These are phyloP conservation scores for Macrostomum cliftonense DNA, from an alignment of 2,888 invertebrate species.

Conservation along the genomic window DNA sequence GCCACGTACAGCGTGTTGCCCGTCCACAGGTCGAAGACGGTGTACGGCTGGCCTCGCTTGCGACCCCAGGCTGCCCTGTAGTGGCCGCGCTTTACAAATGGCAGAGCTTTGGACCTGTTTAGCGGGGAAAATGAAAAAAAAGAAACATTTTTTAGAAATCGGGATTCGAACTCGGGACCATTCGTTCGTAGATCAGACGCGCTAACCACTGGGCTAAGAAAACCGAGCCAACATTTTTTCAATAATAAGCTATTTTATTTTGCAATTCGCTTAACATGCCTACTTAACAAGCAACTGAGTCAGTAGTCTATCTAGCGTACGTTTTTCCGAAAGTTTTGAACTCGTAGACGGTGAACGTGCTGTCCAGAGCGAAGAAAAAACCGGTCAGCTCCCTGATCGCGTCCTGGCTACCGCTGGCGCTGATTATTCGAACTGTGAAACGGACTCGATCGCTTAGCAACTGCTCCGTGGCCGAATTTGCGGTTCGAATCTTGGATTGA, in stretches of 20 bases:
- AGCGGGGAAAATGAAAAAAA: too few species aligned
- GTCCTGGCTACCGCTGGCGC: constrained; percentile 30
- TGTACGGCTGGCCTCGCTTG: constrained; percentile 21
- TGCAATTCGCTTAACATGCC: too few species aligned
- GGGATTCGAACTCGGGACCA: too few species aligned
- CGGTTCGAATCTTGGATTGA: constrained; percentile 27
- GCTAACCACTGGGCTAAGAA: too few species aligned
- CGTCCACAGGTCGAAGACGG: constrained; percentile 24
- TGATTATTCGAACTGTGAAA: constrained; percentile 32
- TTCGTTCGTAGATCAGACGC: too few species aligned
- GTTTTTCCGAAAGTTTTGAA: constrained; percentile 35
- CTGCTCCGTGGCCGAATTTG: constrained; percentile 28
- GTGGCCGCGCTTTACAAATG: constrained; percentile 26
- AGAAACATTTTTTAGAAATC: background rate
- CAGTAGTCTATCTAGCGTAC: constrained; percentile 14
- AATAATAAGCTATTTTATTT: too few species aligned
- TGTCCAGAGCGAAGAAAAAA: constrained; percentile 32
- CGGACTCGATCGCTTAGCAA: constrained; percentile 27
- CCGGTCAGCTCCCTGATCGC: constrained; percentile 33
- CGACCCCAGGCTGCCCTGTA: constrained; percentile 21
- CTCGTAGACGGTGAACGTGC: constrained; percentile 33
- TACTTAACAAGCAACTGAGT: background rate
- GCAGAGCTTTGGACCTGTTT: constrained; percentile 33
- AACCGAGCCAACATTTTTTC: too few species aligned
- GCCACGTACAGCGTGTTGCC: constrained; percentile 22